A percentile compares a stretch with the other conserved stretches of the same genome.
These are phyloP conservation scores for Drosophila suboccidentalis DNA, from an alignment of 2,888 invertebrate genomes.

Conservation along the genomic window DNA sequence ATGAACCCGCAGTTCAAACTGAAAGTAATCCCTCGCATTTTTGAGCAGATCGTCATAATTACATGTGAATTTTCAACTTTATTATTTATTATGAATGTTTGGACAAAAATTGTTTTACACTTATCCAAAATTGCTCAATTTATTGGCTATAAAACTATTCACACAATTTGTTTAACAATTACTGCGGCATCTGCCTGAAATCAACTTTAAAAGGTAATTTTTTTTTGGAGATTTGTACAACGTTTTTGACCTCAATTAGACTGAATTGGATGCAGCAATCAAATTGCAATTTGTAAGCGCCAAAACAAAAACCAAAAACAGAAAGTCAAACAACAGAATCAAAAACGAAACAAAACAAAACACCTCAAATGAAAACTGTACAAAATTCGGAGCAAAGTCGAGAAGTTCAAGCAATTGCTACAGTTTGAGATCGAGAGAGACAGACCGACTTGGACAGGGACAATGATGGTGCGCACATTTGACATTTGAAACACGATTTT, in stretches of 20 bases:
- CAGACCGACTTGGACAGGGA: conserved; percentile 27
- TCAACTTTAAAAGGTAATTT: conserved; percentile 13
- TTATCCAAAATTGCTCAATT: conserved; percentile 45
- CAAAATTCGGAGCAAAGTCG: conserved; percentile 36
- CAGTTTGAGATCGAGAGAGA: conserved; percentile 49
- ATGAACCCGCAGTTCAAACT: conserved; percentile 28
- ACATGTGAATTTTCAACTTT: conserved; percentile 2
- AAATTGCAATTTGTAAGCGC: conserved; percentile 72
- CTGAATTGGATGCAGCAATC: conserved; percentile 58
- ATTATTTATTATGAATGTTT: background rate
- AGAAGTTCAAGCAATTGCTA: conserved; percentile 66
- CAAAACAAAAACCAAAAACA: conserved; percentile 53
- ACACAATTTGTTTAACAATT: conserved; percentile 40
- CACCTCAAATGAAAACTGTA: conserved; percentile 28
- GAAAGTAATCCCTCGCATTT: conserved; percentile 21
- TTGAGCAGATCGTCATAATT: background rate
- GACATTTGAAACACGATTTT: conserved; percentile 78
- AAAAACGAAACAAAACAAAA: conserved; percentile 25
- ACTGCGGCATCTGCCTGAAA: conserved; percentile 25
- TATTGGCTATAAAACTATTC: conserved; percentile 23
- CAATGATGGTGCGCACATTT: conserved; percentile 54
- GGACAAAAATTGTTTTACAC: conserved; percentile 19
- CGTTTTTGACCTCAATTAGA: conserved; percentile 75
- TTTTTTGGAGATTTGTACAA: conserved; percentile 61
- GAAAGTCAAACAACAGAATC: conserved; percentile 52